A percentile compares a stretch with the other conserved stretches of the same genome.
Evolutionary conservation across 2,113 vertebrate species (phyloP).

Genomic region (Aptenodytes forsteri): DNA sequence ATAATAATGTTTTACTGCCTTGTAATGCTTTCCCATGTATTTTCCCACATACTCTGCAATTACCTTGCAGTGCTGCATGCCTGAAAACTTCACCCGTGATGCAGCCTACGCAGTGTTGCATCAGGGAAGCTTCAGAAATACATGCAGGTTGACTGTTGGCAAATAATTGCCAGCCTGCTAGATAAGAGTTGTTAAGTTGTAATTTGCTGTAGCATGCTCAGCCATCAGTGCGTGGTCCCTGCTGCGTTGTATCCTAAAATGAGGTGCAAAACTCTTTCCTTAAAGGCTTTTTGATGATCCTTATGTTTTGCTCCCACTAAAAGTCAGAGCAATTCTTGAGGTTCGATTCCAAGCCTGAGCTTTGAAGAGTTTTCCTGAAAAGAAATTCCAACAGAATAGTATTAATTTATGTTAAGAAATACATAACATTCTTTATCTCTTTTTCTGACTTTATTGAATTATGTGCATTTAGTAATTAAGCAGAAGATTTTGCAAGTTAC

Average conservation of each 20-base stretch:
- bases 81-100: not conserved
- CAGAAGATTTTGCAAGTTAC: not conserved
- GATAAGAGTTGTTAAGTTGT: not conserved
- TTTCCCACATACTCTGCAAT: not conserved
- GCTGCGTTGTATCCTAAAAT: not conserved
- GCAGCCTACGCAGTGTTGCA: not conserved
- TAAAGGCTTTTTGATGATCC: not conserved
- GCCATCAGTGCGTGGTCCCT: not conserved
- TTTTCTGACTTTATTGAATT: not conserved
- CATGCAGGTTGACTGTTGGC: not conserved
- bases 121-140: not conserved
- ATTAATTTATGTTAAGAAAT: not conserved
- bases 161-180: not conserved
- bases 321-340: not conserved
- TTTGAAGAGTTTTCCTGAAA: slow-evolving; percentile 11
- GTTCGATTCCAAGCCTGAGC: not conserved
- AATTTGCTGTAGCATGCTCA: not conserved
- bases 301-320: not conserved
- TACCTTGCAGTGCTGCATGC: not conserved
- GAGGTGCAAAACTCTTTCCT: not conserved
- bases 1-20: slow-evolving; percentile 1
- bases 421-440: not conserved
- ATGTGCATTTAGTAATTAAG: not conserved
- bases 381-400: not conserved
- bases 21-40: not conserved